Percentiles rank a stretch among this genome's conserved stretches.
These are phyloP conservation scores for human DNA, from an alignment of 2,113 vertebrate species.

Conservation along the genomic window DNA sequence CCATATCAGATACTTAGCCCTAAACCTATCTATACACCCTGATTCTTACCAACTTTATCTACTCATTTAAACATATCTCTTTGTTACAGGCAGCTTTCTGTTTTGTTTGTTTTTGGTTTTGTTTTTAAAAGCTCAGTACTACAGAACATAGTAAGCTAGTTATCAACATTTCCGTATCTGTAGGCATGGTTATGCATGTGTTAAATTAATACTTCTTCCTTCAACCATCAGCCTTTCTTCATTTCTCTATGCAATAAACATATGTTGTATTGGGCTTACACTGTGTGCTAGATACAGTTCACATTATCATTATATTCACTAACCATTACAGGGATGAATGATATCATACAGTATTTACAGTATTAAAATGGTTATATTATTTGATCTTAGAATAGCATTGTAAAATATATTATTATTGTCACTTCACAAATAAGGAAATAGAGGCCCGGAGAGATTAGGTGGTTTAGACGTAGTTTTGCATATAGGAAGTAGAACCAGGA, in stretches of 20 bases:
- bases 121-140: background rate
- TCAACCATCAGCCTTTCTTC: background rate
- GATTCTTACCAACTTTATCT: background rate
- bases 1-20: no score
- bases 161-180: conserved; percentile 25
- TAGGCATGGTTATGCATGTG: background rate
- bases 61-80: background rate
- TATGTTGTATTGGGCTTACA: background rate
- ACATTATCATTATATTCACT: background rate
- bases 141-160: background rate
- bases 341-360: background rate
- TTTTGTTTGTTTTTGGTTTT: background rate
- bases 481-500: background rate
- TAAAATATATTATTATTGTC: background rate
- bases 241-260: background rate
- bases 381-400: background rate
- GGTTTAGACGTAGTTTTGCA: background rate
- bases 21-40: background rate
- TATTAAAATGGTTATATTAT: background rate
- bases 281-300: background rate
- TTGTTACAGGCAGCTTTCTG: background rate
- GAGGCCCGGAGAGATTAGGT: background rate
- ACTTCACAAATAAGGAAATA: background rate
- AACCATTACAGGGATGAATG: background rate
- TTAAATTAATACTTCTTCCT: background rate